A percentile compares a stretch with the other conserved stretches of the same genome.
Conservation (phyloP, 2,797 vertebrate genomes). For the Crocodylus rhombifer region DNA sequence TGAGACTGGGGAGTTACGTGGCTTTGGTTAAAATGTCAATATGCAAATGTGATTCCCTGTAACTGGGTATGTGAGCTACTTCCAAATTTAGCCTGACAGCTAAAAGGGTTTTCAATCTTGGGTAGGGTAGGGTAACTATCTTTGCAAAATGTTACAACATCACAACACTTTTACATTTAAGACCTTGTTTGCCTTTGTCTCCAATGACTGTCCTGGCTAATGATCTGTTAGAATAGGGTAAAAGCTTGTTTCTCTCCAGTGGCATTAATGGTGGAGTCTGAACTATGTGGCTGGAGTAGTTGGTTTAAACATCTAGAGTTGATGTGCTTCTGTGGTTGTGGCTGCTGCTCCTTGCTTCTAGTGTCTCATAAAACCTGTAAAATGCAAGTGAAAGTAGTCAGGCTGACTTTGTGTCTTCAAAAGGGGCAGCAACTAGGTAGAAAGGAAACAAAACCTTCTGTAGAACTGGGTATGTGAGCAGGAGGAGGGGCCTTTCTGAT, state of each 20-base stretch:
- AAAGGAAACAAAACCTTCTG: background rate
- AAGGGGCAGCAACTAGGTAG: background rate
- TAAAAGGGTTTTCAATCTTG: background rate
- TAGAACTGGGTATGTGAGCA: background rate
- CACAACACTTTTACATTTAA: slow-evolving; percentile 13
- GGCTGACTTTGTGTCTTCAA: background rate
- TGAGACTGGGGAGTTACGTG: background rate
- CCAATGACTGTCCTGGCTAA: background rate
- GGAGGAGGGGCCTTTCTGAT: background rate
- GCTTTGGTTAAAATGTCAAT: background rate
- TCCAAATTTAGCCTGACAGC: background rate
- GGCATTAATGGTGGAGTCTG: too few relatives aligned
- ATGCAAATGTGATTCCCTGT: background rate
- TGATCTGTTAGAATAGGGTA: background rate
- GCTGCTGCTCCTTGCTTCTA: too few relatives aligned
- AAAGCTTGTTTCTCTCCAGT: background rate
- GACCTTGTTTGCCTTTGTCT: slow-evolving; percentile 8
- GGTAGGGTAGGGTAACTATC: background rate
- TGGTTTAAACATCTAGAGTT: background rate
- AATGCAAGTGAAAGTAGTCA: background rate
- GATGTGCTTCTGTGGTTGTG: background rate
- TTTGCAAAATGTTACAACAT: background rate
- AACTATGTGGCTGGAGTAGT: background rate
- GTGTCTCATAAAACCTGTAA: background rate
- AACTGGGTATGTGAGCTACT: background rate